A percentile compares a stretch with the other conserved stretches of the same genome.
phyloP scores from a whole-genome alignment of 2,113 vertebrate genomes.

The Callospermophilus lateralis region DNA sequence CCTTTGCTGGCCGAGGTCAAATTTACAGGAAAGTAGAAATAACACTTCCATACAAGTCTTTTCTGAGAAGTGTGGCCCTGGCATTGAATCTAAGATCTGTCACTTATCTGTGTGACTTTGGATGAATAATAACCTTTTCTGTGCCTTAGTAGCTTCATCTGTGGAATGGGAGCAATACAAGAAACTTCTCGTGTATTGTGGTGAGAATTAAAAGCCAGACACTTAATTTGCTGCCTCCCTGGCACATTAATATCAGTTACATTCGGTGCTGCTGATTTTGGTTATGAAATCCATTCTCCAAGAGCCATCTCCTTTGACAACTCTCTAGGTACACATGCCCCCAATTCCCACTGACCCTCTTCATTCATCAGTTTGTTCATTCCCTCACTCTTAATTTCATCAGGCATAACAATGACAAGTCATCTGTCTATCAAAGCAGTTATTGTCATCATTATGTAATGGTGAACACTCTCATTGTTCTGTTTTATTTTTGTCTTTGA shows the following conservation, averaged over 20 bases:
- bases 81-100: not conserved
- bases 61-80: not conserved
- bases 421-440: not conserved
- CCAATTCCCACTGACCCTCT: not conserved
- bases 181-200: not conserved
- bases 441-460: not conserved
- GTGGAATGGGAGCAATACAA: not conserved
- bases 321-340: not conserved
- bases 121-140: not conserved
- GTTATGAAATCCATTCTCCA: not conserved
- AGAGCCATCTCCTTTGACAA: not conserved
- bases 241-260: not conserved
- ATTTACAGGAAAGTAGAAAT: not conserved
- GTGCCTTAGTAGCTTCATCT: not conserved
- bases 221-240: not conserved
- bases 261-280: not conserved
- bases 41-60: not conserved
- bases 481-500: constrained; percentile 9
- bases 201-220: not conserved
- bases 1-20: not conserved
- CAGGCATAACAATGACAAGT: not conserved
- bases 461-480: not conserved
- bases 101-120: not conserved
- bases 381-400: not conserved
- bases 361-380: not conserved